Conservation (phyloP, 2,113 vertebrate species). For the Rattus rattus region DNA sequence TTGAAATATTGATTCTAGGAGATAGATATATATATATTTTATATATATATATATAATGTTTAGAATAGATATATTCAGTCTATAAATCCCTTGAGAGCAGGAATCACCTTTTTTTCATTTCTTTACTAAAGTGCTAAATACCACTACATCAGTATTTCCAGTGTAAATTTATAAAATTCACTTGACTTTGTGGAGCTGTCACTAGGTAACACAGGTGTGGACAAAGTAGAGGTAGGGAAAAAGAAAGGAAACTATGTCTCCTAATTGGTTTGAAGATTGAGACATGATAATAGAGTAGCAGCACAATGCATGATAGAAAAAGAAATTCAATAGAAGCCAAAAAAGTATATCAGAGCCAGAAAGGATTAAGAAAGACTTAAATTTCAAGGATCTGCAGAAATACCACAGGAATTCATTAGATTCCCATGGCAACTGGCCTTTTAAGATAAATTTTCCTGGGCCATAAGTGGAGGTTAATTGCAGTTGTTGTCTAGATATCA, state of each 20-base stretch:
- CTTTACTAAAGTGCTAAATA: background rate
- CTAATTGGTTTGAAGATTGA: background rate
- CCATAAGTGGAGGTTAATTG: slow-evolving; percentile 17
- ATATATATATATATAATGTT: background rate
- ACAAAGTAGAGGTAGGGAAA: background rate
- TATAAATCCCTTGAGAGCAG: background rate
- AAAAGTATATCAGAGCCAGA: background rate
- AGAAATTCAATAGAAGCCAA: background rate
- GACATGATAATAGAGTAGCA: background rate
- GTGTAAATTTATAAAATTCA: background rate
- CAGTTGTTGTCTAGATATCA: slow-evolving; percentile 26
- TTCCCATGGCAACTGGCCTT: slow-evolving; percentile 7
- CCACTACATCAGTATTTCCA: background rate
- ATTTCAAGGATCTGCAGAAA: background rate
- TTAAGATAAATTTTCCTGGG: slow-evolving; percentile 39
- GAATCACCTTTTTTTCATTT: background rate
- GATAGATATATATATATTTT: too few relatives aligned
- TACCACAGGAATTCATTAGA: background rate
- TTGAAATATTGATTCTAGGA: background rate
- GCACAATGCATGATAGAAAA: background rate
- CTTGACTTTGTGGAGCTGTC: background rate
- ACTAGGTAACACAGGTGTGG: background rate
- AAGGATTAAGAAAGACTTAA: slow-evolving; percentile 30
- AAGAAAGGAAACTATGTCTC: background rate
- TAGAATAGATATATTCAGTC: background rate